Evolutionary conservation across 2,797 vertebrate species (phyloP).

Genomic region (Allobates femoralis): DNA sequence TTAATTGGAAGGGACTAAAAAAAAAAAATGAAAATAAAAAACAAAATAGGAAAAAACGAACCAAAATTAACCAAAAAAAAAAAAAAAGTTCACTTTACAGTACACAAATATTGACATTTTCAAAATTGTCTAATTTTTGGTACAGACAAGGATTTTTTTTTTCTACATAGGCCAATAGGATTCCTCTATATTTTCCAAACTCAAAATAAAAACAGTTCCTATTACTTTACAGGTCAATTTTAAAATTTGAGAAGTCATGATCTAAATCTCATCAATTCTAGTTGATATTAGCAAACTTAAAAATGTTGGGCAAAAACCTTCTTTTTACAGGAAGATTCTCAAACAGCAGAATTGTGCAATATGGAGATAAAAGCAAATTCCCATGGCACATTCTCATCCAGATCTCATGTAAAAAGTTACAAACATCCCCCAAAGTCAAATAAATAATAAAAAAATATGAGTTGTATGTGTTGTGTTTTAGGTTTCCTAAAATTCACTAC

Average conservation of each 20-base stretch:
- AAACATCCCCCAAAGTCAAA: constrained; percentile 83
- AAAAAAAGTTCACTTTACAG: constrained; percentile 82
- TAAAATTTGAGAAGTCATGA: constrained; percentile 81
- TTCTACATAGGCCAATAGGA: constrained; percentile 77
- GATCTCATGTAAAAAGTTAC: constrained; percentile 84
- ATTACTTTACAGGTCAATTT: constrained; percentile 82
- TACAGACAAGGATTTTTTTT: constrained; percentile 79
- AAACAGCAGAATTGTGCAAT: constrained; percentile 79
- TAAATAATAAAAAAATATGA: constrained; percentile 81
- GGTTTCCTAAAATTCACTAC: constrained; percentile 81
- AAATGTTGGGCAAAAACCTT: constrained; percentile 72
- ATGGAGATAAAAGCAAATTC: constrained; percentile 76
- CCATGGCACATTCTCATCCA: constrained; percentile 83
- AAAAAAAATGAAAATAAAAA: constrained; percentile 65
- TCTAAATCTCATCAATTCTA: constrained; percentile 83
- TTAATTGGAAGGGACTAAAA: constrained; percentile 73
- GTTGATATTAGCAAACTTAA: constrained; percentile 72
- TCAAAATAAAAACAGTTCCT: constrained; percentile 77
- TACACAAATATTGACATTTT: constrained; percentile 82
- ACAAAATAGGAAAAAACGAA: constrained; percentile 53
- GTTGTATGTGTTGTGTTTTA: constrained; percentile 76
- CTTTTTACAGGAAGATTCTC: constrained; percentile 73
- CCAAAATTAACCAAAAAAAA: constrained; percentile 74
- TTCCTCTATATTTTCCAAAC: constrained; percentile 68
- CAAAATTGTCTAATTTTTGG: constrained; percentile 79